A percentile compares a stretch with the other conserved stretches of the same genome.
Evolutionary conservation across 1,140 invertebrate species (phyloP).

Genomic region (Papilio dardanus): DNA sequence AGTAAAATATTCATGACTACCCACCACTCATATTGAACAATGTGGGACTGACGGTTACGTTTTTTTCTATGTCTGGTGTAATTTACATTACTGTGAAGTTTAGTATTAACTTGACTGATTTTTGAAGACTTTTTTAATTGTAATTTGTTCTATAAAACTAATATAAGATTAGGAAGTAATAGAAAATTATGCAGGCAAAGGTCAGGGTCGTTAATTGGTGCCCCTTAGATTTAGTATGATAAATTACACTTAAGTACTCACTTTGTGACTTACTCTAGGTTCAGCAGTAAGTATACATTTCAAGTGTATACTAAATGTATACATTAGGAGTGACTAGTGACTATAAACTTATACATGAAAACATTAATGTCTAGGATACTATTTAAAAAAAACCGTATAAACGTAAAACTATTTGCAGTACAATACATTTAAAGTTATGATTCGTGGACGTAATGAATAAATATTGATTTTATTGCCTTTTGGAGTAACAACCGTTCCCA

Average conservation of each 20-base stretch:
- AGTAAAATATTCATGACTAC: background rate
- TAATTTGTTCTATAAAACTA: no score
- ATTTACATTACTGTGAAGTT: background rate
- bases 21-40: background rate
- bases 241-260: no score
- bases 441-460: slow-evolving; percentile 14
- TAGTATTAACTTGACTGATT: no score
- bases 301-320: background rate
- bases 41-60: background rate
- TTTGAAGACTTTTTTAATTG: no score
- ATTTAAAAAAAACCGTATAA: background rate
- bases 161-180: no score
- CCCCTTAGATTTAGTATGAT: no score
- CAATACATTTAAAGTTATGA: slow-evolving; percentile 23
- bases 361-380: background rate
- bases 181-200: no score
- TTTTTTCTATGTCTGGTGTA: background rate
- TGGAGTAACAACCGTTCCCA: background rate
- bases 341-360: background rate
- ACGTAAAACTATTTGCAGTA: background rate
- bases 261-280: no score
- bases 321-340: background rate
- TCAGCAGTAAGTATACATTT: no score
- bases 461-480: slow-evolving; percentile 12
- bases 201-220: no score